Base-by-base conservation (phyloP, 2,888 invertebrate species). In the Tiliacea citrago region DNA sequence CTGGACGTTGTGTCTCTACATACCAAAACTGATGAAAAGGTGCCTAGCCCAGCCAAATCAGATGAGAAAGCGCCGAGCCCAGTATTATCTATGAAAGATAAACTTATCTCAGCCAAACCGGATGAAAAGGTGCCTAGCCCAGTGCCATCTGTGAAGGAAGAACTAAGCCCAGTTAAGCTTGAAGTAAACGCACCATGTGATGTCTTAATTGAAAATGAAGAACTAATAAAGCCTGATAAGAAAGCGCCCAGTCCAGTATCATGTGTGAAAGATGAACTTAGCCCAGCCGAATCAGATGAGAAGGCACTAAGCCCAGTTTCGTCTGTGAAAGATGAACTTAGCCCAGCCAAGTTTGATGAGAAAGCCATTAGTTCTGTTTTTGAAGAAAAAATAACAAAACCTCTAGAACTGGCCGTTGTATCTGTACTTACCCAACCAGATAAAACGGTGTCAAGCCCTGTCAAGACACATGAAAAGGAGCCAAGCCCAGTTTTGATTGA, bases 11-110 rank as follows among this genome's bases (percentile, higher is more conserved):
- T n/a, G n/a, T n/a, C n/a, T n/a, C n/a, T n/a, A n/a, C n/a, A n/a
- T n/a, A n/a, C n/a, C n/a, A n/a, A n/a, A 10, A 35, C 62, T 10
- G 73, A 83, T 1, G 76, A 83, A 0, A 83, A 83, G 24, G 42
- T 73, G 8, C 66, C 73, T 0, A 87, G 79, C 39, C 79, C 24
- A 39, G 12, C 0, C 4, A 68, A 74, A 39, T 0, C 0, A 7
- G 24, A 73, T 29, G 29, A 74, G 8, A 63, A 49, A 9, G 39
- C 2, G 12, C 2, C 39, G 3, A 62, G 61, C 24, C 47, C n/a
- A 0, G 70, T 53, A 63, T 18, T 3, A 3, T 4, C 55, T 16
- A n/a, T 21, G 0, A 42, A 68, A 16, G 63, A 61, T 7, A n/a
- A 4, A 39, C 6, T 21, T 3, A 53, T 7, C 5, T 12, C 45